Conservation (phyloP, 2,888 invertebrate genomes). For the Tachina grossa region DNA sequence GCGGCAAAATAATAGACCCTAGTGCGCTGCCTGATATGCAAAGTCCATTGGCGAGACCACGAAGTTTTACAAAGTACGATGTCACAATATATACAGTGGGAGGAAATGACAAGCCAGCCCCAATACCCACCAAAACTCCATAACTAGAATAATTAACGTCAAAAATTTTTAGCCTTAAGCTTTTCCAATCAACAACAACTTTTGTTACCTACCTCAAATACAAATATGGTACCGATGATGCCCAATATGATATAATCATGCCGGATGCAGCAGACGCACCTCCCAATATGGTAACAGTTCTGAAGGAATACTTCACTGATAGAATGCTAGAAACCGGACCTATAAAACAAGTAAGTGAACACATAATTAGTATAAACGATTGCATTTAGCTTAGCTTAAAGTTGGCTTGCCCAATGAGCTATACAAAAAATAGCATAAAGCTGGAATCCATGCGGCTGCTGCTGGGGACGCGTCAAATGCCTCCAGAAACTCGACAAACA, state of each 20-base stretch:
- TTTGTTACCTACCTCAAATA: constrained; percentile 87
- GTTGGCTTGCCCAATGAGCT: constrained; percentile 89
- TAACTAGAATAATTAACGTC: constrained; percentile 84
- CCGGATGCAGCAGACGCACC: constrained; percentile 92
- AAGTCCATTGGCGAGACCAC: constrained; percentile 93
- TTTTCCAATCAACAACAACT: constrained; percentile 74
- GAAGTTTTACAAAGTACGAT: constrained; percentile 90
- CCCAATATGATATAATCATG: constrained; percentile 92
- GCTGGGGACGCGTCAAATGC: constrained; percentile 89
- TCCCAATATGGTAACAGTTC: constrained; percentile 92
- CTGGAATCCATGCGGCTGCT: constrained; percentile 92
- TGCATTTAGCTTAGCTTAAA: neutral
- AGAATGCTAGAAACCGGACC: constrained; percentile 93
- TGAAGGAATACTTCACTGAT: constrained; percentile 92
- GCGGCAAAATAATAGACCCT: constrained; percentile 93
- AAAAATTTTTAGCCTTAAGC: neutral
- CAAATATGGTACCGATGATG: constrained; percentile 89
- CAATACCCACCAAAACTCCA: constrained; percentile 91
- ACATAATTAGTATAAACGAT: neutral
- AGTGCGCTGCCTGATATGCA: constrained; percentile 95
- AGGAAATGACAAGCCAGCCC: constrained; percentile 93
- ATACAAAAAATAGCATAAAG: constrained; percentile 93
- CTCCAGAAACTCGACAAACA: constrained; percentile 91
- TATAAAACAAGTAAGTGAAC: constrained; percentile 77
- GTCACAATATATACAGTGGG: constrained; percentile 95